Evolutionary conservation across 2,113 vertebrate genomes (phyloP).

Genomic region (Pterocles gutturalis): DNA sequence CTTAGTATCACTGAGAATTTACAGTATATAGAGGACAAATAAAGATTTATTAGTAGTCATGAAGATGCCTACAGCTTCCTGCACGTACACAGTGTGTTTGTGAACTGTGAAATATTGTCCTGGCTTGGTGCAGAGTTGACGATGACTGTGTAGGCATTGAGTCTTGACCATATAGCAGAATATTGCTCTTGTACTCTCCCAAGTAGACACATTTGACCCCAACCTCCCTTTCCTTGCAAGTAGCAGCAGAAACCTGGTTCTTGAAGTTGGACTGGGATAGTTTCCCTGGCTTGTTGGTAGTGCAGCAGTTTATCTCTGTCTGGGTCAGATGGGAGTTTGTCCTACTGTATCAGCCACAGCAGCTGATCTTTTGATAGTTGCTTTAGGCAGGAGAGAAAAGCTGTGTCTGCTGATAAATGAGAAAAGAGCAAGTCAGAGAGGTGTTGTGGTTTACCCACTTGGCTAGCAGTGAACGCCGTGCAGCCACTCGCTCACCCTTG

Average conservation of each 20-base stretch:
- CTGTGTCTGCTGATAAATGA: not conserved
- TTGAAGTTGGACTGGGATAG: not conserved
- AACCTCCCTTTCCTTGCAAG: not conserved
- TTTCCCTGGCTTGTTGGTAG: not conserved
- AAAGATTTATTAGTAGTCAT: not conserved
- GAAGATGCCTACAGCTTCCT: not conserved
- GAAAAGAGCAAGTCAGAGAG: not conserved
- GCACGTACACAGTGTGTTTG: not conserved
- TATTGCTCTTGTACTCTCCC: not conserved
- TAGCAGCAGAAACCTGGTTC: not conserved
- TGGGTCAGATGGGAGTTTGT: not conserved
- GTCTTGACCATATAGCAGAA: not conserved
- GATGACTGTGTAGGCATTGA: not conserved
- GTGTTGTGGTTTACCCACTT: too few species aligned
- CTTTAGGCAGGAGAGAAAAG: not conserved
- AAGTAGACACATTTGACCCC: fast-evolving
- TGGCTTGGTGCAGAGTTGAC: not conserved
- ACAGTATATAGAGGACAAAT: not conserved
- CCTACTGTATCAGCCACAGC: not conserved
- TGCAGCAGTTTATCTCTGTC: not conserved
- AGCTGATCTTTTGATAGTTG: not conserved
- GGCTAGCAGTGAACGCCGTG: too few species aligned
- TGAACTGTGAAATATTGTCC: not conserved
- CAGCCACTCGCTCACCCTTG: too few species aligned
- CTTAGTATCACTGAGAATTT: not conserved